Conservation (phyloP, 1,140 invertebrate species). For the Macrobrachium rosenbergii region DNA sequence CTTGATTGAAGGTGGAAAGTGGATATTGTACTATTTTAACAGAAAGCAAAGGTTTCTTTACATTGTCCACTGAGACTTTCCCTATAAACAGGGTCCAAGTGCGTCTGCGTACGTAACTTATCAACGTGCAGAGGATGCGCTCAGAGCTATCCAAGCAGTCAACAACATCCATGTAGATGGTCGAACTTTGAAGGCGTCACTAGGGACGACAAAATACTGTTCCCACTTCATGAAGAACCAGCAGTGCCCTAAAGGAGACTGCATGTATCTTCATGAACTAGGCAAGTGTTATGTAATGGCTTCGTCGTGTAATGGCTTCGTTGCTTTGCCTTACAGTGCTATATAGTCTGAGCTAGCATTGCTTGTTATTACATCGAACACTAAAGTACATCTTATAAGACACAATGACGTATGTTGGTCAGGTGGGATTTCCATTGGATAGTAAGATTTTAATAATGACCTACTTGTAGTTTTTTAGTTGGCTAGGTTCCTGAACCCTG, state of each 20-base stretch:
- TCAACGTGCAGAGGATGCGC: conserved; percentile 91
- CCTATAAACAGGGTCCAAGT: conserved; percentile 82
- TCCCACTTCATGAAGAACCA: conserved; percentile 99
- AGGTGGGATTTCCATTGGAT: too few species aligned
- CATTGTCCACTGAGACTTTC: not conserved
- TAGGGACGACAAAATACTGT: conserved; percentile 99
- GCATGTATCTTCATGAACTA: conserved; percentile 99
- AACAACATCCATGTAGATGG: conserved; percentile 97
- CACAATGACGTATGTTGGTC: too few species aligned
- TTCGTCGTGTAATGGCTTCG: not conserved
- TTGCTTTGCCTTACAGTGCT: too few species aligned
- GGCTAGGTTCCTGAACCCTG: too few species aligned
- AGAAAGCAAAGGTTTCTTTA: too few species aligned
- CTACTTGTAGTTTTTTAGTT: too few species aligned
- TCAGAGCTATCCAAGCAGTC: conserved; percentile 95
- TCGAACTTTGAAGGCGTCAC: conserved; percentile 93
- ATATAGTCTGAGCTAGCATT: too few species aligned
- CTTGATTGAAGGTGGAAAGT: too few species aligned
- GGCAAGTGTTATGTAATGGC: conserved; percentile 72
- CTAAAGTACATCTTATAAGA: too few species aligned
- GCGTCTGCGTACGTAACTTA: conserved; percentile 99
- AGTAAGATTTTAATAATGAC: too few species aligned
- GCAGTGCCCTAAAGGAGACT: conserved; percentile 96
- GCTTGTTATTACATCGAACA: too few species aligned
- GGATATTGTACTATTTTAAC: too few species aligned